phyloP scores from a whole-genome alignment of 2,797 vertebrate genomes.

The Poecilia picta region DNA sequence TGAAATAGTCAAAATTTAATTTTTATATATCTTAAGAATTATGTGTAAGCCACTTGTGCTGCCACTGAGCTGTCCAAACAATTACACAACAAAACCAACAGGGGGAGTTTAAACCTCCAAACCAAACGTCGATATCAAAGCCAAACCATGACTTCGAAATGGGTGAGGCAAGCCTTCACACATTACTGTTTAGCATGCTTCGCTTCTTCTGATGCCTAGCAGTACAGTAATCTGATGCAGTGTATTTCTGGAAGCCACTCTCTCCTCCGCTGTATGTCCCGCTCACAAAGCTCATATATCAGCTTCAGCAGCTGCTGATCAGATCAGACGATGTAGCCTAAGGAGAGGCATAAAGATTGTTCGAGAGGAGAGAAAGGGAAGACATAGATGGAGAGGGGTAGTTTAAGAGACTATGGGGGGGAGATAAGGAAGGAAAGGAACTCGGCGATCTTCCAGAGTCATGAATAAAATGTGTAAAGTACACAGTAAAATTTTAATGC shows the following conservation, averaged over 20 bases:
- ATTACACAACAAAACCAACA: not conserved
- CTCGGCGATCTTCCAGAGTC: constrained; percentile 48
- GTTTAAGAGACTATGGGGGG: constrained; percentile 32
- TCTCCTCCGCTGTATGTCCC: constrained; percentile 42
- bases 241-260: constrained; percentile 42
- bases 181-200: constrained; percentile 26
- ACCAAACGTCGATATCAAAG: not conserved
- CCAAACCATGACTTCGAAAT: not conserved
- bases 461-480: constrained; percentile 65
- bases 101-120: not conserved
- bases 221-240: constrained; percentile 41
- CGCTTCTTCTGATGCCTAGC: constrained; percentile 16
- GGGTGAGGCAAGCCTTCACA: not conserved
- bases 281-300: constrained; percentile 55
- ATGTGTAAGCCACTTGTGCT: too few species aligned
- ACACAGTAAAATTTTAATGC: constrained; percentile 67
- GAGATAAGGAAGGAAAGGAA: constrained; percentile 29
- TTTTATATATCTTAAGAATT: too few species aligned
- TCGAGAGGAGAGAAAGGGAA: constrained; percentile 23
- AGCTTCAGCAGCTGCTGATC: constrained; percentile 52
- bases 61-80: too few species aligned
- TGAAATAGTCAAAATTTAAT: too few species aligned
- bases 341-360: constrained; percentile 35
- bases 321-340: constrained; percentile 55
- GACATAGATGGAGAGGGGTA: constrained; percentile 20